A percentile compares a stretch with the other conserved stretches of the same genome.
phyloP scores from a whole-genome alignment of 2,888 invertebrate genomes.

The Sphecodes monilicornis region DNA sequence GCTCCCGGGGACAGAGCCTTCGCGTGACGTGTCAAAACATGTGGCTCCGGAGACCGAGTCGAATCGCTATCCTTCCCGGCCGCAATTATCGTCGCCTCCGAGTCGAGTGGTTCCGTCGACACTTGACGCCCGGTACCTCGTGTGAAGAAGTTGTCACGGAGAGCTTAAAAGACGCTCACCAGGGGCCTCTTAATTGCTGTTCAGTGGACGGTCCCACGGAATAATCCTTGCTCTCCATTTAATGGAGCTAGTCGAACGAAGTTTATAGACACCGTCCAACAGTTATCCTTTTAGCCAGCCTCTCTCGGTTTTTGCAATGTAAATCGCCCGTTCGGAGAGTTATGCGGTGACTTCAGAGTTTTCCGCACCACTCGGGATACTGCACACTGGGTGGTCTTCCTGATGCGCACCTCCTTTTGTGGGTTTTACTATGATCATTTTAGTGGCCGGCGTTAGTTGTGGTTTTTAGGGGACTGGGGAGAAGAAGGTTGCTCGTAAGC shows the following conservation, averaged over 20 bases:
- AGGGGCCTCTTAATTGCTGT: constrained; percentile 21
- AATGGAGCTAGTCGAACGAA: neutral
- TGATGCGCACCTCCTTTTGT: neutral
- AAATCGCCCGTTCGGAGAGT: neutral
- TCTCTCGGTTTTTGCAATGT: constrained; percentile 3
- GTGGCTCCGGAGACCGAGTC: constrained; percentile 54
- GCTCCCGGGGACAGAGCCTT: constrained; percentile 49
- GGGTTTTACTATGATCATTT: neutral
- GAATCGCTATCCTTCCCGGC: constrained; percentile 40
- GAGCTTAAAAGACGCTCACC: constrained; percentile 1
- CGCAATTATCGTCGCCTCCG: constrained; percentile 52
- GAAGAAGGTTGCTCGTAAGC: neutral
- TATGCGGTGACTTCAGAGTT: neutral
- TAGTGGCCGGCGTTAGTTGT: neutral
- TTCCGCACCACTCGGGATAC: neutral
- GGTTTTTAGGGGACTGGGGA: neutral
- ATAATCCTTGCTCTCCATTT: constrained; percentile 1
- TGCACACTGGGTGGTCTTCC: neutral
- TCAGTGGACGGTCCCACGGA: constrained; percentile 9
- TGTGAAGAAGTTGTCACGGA: constrained; percentile 20
- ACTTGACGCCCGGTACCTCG: constrained; percentile 22
- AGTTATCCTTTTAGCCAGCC: neutral
- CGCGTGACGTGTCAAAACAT: constrained; percentile 71
- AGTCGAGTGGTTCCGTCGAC: constrained; percentile 59
- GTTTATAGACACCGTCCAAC: neutral